Evolutionary conservation across 2,888 invertebrate genomes (phyloP), one percentile per base, ranked within the genome.

Genomic region (Limnephilus rhombicus): DNA sequence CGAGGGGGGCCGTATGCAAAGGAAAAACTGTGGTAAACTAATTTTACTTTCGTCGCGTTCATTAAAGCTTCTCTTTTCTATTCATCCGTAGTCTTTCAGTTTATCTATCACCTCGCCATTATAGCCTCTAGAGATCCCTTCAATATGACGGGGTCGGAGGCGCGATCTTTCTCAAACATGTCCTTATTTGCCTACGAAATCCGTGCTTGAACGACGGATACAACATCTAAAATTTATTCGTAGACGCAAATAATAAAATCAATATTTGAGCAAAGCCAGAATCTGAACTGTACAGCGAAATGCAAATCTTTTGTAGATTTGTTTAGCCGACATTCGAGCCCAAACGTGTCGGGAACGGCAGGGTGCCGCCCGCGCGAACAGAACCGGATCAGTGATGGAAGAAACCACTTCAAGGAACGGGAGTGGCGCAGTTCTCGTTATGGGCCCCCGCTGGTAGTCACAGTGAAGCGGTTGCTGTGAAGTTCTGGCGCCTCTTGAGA

Each of bases 381-480:
- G 94, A 24, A 68, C 45, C 49, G 86, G 86, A 45, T 18, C 13
- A 7, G 83, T 37, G 9, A n/a, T 68, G 45, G 9, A 15, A n/a
- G 45, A 18, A 31, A n/a, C 82, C 85, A 94, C 95, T 96, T 96
- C 96, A 96, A 95, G 96, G 96, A 89, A 96, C 96, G 80, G 96
- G 96, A 9, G 96, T 96, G 92, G 96, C 96, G 85, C 92, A 95
- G 95, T 93, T 95, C 45, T 24, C 96, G 95, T 93, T 95, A 95
- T 94, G 92, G 96, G 94, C 92, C 89, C 92, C 94, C 34, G 94
- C 94, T 80, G 96, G 96, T 95, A 97, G 97, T 95, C 97, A 97
- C 94, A 97, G 97, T 94, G 97, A 97, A 34, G 97, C 97, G 24
- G 97, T 96, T 31, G 96, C 96, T 45, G 96, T 96, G 94, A 96